phyloP scores from a whole-genome alignment of 1,140 invertebrate species.

The Bombus sylvicola region DNA sequence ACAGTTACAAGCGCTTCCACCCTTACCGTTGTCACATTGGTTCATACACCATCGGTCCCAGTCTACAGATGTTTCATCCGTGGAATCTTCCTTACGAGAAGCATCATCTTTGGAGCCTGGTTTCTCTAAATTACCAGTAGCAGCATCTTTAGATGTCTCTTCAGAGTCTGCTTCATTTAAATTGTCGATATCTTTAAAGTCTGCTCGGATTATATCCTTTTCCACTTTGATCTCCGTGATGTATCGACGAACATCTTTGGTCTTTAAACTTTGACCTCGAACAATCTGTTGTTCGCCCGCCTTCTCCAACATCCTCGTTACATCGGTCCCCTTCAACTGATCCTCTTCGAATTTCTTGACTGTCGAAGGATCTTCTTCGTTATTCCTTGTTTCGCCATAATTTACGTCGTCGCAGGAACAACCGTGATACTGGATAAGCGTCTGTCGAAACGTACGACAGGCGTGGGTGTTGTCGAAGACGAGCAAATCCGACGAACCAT shows the following conservation, averaged over 20 bases:
- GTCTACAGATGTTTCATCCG: slow-evolving; percentile 52
- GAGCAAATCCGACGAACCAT: neutral
- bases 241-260: no score
- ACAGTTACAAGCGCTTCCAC: slow-evolving; percentile 84
- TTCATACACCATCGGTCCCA: slow-evolving; percentile 81
- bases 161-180: neutral
- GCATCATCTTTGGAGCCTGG: neutral
- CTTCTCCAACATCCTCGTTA: neutral
- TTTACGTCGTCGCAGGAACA: slow-evolving; percentile 28
- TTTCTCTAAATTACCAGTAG: neutral
- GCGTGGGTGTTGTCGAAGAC: neutral
- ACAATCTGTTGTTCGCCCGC: neutral
- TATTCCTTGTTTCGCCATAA: neutral
- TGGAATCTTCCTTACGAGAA: neutral
- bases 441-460: slow-evolving; percentile 39
- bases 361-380: neutral
- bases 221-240: neutral
- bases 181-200: neutral
- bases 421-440: neutral
- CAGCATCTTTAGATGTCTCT: neutral
- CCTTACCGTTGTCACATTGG: slow-evolving; percentile 82
- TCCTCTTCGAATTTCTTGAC: neutral
- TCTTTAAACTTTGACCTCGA: neutral
- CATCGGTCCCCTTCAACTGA: neutral
- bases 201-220: neutral